Percentiles rank a stretch among this genome's conserved stretches.
Evolutionary conservation across 2,888 invertebrate species (phyloP).

Genomic region (Mayetiola destructor): DNA sequence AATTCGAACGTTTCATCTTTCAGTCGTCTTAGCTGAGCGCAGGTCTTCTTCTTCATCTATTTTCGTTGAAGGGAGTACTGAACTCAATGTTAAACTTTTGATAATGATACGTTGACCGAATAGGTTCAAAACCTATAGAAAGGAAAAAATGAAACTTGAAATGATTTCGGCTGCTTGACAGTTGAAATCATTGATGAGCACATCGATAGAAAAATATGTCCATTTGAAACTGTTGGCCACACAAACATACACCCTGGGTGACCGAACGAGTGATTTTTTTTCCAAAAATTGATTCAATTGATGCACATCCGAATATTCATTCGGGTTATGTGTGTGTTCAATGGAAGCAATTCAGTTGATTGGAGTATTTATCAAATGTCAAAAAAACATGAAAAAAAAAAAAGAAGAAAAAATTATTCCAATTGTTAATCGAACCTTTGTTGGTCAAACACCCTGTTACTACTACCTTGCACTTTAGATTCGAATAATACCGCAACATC

Average conservation of each 20-base stretch:
- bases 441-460: slow-evolving; percentile 65
- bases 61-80: too few relatives aligned
- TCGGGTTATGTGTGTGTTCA: background rate
- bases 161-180: background rate
- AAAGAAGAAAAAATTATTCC: too few relatives aligned
- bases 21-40: too few relatives aligned
- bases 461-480: slow-evolving; percentile 37
- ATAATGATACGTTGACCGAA: too few relatives aligned
- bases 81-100: too few relatives aligned
- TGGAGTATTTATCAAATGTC: slow-evolving; percentile 13
- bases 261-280: background rate
- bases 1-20: too few relatives aligned
- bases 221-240: background rate
- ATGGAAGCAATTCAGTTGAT: background rate
- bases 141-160: background rate
- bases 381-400: slow-evolving; percentile 1
- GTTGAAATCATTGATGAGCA: background rate
- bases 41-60: too few relatives aligned
- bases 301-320: background rate
- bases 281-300: background rate
- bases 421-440: slow-evolving; percentile 17
- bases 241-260: too few relatives aligned
- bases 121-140: too few relatives aligned
- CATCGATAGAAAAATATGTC: background rate
- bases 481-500: slow-evolving; percentile 47